Evolutionary conservation across 2,888 invertebrate species (phyloP), one percentile per base, ranked within the genome.

Genomic region (Drosophila lutescens): DNA sequence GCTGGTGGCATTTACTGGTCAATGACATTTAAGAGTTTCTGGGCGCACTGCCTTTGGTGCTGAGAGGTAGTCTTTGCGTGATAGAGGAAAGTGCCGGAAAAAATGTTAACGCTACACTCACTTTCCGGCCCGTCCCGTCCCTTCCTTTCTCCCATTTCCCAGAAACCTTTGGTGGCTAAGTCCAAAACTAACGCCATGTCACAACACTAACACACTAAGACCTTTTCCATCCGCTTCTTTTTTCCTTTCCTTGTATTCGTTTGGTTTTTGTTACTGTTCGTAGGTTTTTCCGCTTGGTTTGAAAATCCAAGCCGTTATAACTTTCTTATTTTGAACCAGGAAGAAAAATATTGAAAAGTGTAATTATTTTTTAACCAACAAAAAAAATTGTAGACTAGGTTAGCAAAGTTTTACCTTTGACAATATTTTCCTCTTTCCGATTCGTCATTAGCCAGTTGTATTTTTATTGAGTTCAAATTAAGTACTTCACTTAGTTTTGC

Each of bases 1-100:
- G 62, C 78, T 75, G 63, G 74, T 80, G 79, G 83, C 88, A 88
- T 86, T 85, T 86, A 80, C 87, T 88, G 89, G 88, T 89, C 88
- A 88, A 88, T 89, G 88, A 89, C 88, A 89, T 87, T 88, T 87
- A 78, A 76, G 74, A 87, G 86, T 76, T 60, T 55, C 50, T 58
- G 55, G 58, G 60, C 50, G 62, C 55, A 54, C 50, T 62, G 59
- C 63, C 58, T 58, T 38, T 61, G 40, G 30, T 49, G 47, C 17
- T 23, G 47, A 30, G 40, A 47, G 32, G 53, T 51, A 61, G 77
- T 69, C 74, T 73, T 63, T 70, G 84, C 80, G 72, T 76, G 69
- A 72, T 72, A 72, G 62, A 62, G 58, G 75, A 82, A 84, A 87
- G 74, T 87, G 76, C 72, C 78, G 86, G 73, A 81, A 81, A 87